These are phyloP conservation scores for Achatina immaculata DNA, from an alignment of 1,140 invertebrate species.

Conservation along the genomic window DNA sequence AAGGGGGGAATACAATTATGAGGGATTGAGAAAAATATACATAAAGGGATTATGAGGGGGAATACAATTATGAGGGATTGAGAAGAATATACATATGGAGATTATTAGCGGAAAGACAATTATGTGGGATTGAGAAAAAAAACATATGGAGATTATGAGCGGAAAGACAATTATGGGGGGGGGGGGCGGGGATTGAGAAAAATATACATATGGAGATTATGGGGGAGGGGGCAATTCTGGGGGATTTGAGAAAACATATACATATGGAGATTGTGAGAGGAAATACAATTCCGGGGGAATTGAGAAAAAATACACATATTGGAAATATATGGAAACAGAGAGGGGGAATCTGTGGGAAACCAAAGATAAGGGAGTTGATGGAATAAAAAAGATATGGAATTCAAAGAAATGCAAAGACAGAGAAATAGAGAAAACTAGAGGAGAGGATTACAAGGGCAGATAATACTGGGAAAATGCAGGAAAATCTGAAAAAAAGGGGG, in stretches of 20 bases:
- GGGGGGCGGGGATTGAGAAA: background rate
- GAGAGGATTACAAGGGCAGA: too few relatives aligned
- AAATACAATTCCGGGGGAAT: background rate
- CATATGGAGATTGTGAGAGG: too few relatives aligned
- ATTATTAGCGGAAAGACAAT: too few relatives aligned
- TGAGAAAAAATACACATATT: too few relatives aligned
- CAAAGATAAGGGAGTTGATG: background rate
- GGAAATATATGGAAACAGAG: background rate
- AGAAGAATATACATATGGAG: background rate
- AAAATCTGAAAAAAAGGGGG: too few relatives aligned
- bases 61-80: background rate
- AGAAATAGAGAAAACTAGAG: background rate
- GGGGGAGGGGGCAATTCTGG: too few relatives aligned
- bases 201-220: background rate
- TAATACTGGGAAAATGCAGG: too few relatives aligned
- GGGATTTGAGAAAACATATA: too few relatives aligned
- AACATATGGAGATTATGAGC: background rate
- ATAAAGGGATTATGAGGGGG: background rate
- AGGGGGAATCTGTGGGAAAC: background rate
- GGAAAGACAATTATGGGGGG: background rate
- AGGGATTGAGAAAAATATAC: background rate
- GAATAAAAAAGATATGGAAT: background rate
- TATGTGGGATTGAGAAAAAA: background rate
- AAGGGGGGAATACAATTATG: too few relatives aligned
- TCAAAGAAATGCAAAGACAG: background rate